Base-by-base conservation (phyloP, 2,888 invertebrate species). In the Philonicus albiceps region DNA sequence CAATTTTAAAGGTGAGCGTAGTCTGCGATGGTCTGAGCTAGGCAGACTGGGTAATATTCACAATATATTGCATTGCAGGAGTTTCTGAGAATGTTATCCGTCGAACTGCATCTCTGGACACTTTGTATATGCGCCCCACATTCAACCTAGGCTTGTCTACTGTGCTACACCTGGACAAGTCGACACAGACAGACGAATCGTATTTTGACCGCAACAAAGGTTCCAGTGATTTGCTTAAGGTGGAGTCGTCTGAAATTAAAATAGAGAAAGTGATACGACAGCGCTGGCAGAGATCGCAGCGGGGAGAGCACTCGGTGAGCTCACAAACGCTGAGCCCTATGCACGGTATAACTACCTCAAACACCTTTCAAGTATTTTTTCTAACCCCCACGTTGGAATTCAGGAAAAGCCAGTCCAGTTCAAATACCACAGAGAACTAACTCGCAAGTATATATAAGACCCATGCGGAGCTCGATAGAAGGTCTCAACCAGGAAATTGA, bases 401-500 rank as follows among this genome's bases (percentile, higher is more conserved):
- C 89, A 87, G 92, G 93, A 89, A 93, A 93, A 91, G 93, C 93
- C 88, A 93, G 93, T 90, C 93, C 94, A 87, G 93, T 94, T 89
- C 93, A 93, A 91, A 94, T 94, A 90, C 94, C 94, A 86, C 90
- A 92, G 88, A 92, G 93, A 90, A 93, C 94, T 89, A 93, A 93
- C 86, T 92, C 94, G 72, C 93, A 88, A 74, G 81, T 87, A 4
- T 88, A 88, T 37, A 88, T 94, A 89, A 94, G 96, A 90, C 95
- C 96, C 86, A 96, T 96, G 91, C 93, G 97, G 86, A 97, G 95
- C 88, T 97, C 97, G 73, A 96, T 97, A 16, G 97, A 97, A 92
- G 97, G 97, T 30, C 94, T 97, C 27, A 97, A 97, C 92, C 96
- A 96, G 92, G 97, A 97, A 93, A 96, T 97, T 88, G 97, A 97